Evolutionary conservation across 2,113 vertebrate species (phyloP).

Genomic region (Forbesichthys agassizii): DNA sequence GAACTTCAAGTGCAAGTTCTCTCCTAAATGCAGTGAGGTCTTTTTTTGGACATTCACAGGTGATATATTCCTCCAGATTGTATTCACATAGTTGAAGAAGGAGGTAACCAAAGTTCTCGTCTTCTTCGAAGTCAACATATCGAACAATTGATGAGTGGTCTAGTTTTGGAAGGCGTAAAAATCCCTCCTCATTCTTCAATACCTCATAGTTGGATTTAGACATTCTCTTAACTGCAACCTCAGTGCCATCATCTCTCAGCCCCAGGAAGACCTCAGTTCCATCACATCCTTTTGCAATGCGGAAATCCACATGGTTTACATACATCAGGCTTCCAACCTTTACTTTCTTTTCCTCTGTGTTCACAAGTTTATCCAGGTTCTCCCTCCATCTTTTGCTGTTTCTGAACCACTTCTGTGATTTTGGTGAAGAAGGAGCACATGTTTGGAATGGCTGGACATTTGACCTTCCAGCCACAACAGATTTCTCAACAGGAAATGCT

Average conservation of each 20-base stretch:
- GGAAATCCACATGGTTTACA: slow-evolving; percentile 29
- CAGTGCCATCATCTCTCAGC: slow-evolving; percentile 57
- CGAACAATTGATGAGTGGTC: slow-evolving; percentile 54
- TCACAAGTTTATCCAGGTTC: slow-evolving; percentile 14
- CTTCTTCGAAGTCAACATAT: slow-evolving; percentile 60
- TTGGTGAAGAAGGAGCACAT: accelerated
- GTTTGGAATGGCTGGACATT: not conserved
- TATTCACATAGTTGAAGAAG: slow-evolving; percentile 72
- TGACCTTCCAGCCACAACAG: not conserved
- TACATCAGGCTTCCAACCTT: slow-evolving; percentile 26
- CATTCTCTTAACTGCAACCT: slow-evolving; percentile 63
- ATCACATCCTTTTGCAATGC: slow-evolving; percentile 54
- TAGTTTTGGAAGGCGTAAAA: slow-evolving; percentile 53
- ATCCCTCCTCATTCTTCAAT: slow-evolving; percentile 54
- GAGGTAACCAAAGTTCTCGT: slow-evolving; percentile 67
- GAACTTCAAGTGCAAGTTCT: slow-evolving; percentile 40
- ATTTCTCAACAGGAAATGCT: slow-evolving; percentile 1
- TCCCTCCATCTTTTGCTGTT: slow-evolving; percentile 41
- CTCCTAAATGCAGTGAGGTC: not conserved
- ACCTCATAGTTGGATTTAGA: slow-evolving; percentile 41
- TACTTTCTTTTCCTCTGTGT: not conserved
- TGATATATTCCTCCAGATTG: slow-evolving; percentile 66
- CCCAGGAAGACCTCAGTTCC: slow-evolving; percentile 61
- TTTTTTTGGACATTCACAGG: no score
- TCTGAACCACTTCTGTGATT: not conserved